Conservation (phyloP, 2,797 vertebrate species). For the Alauda arvensis region DNA sequence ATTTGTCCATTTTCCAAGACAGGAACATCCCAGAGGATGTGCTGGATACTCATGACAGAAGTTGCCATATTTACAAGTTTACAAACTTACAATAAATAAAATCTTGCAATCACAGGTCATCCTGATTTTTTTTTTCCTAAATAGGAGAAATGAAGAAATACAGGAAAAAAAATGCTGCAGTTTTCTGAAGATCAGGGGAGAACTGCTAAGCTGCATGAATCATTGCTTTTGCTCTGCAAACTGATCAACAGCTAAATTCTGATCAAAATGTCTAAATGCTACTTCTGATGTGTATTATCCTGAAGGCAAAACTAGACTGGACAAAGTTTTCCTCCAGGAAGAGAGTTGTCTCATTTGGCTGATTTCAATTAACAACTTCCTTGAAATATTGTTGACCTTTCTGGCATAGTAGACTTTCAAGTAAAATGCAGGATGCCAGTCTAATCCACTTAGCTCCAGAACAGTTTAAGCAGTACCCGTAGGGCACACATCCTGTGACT, state of each 20-base stretch:
- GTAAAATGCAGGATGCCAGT: conserved; percentile 53
- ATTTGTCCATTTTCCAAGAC: background rate
- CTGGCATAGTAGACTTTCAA: conserved; percentile 42
- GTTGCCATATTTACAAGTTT: background rate
- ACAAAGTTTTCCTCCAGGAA: conserved; percentile 27
- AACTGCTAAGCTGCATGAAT: background rate
- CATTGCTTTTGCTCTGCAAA: background rate
- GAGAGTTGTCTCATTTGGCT: conserved; percentile 56
- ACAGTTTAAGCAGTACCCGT: conserved; percentile 48
- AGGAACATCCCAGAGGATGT: background rate
- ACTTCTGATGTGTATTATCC: background rate
- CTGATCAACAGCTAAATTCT: background rate
- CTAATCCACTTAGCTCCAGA: conserved; percentile 65
- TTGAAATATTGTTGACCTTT: conserved; percentile 59
- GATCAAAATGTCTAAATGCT: background rate
- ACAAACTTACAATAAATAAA: background rate
- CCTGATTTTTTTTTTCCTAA: background rate
- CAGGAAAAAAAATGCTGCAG: background rate
- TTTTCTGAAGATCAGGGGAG: background rate
- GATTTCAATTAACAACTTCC: conserved; percentile 64
- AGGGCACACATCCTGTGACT: conserved; percentile 67
- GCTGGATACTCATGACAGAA: background rate
- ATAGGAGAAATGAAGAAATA: background rate
- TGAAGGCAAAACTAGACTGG: background rate
- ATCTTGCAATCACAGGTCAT: background rate